Base-by-base conservation (phyloP, 2,888 invertebrate genomes). In the Lasioglossum figueresi region DNA sequence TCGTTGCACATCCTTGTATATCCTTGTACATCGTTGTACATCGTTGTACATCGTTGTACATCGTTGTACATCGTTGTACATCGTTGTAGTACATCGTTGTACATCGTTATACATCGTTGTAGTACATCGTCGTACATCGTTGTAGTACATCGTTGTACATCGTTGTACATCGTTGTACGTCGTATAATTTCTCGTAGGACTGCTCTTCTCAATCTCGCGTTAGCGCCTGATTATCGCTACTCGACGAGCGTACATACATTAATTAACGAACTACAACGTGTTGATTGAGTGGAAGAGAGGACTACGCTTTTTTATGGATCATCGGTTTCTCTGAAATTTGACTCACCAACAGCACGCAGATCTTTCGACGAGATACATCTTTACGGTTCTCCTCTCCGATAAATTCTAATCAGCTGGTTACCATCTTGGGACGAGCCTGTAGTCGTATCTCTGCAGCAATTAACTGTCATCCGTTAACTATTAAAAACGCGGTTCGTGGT, bases 371-470 rank as follows among this genome's bases (percentile, higher is more conserved):
- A 79, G 79, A 83, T 84, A 80, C 74, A 71, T 78, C 56, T 84
- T 85, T 78, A 84, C 73, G 75, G 71, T 75, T 72, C 19, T 31
- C 34, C 45, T 70, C 48, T 45, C 66, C 76, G 82, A 85, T 86
- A 78, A 79, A 86, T 85, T 86, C 82, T 82, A 82, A 86, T 86
- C 85, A 82, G 82, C 48, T 76, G 81, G 78, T 82, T 56, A 82
- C 74, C 74, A 82, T 79, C 85, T 79, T 43, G 75, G 40, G 68
- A 66, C 74, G 23, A 52, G 43, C n/a, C 48, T 72, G 43, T 68
- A 52, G 68, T 72, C 43, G 19, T 72, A 78, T 76, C 73, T 82
- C 77, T 72, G 43, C 74, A 82, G 71, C 77, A 82, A 82, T 82
- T 81, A 86, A 82, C 76, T 78, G 85, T 77, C 82, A 52, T 52